A percentile compares a stretch with the other conserved stretches of the same genome.
phyloP scores from a whole-genome alignment of 2,888 invertebrate genomes.

The Cryptocephalus primarius region DNA sequence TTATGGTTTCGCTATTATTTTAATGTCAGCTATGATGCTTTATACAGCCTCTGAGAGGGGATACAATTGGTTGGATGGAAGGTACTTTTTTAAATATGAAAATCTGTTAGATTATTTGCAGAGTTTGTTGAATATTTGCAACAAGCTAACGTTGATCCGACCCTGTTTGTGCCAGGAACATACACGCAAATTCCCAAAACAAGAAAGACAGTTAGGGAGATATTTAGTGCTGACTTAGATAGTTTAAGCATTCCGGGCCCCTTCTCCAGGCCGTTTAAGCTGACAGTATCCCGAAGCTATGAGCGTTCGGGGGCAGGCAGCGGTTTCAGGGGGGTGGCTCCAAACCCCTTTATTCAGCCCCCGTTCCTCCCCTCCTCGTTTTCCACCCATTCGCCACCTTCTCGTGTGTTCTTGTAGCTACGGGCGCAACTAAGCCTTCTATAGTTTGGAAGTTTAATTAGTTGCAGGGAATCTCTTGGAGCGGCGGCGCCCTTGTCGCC shows the following conservation, averaged over 20 bases:
- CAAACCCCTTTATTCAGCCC: not conserved
- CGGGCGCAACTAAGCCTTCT: slow-evolving; percentile 34
- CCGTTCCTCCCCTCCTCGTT: not conserved
- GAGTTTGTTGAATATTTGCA: no score
- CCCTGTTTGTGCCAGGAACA: slow-evolving; percentile 4
- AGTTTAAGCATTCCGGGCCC: slow-evolving; percentile 16
- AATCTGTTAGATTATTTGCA: no score
- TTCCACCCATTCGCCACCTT: slow-evolving; percentile 4
- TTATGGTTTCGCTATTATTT: no score
- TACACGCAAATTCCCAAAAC: slow-evolving; percentile 12
- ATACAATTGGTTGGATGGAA: no score
- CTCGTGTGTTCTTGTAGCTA: slow-evolving; percentile 22
- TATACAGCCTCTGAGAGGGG: no score
- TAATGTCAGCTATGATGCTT: no score
- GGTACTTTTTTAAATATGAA: no score
- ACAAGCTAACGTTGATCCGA: no score
- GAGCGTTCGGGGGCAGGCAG: slow-evolving; percentile 26
- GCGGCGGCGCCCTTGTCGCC: slow-evolving; percentile 19
- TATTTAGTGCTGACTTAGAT: slow-evolving; percentile 19
- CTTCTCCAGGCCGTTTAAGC: slow-evolving; percentile 20
- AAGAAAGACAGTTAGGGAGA: slow-evolving; percentile 16
- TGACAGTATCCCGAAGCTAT: slow-evolving; percentile 34
- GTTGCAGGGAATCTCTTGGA: slow-evolving; percentile 32
- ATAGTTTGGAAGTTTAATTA: slow-evolving; percentile 40
- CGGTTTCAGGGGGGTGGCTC: slow-evolving; percentile 12